Evolutionary conservation across 2,888 invertebrate species (phyloP), one percentile per base, ranked within the genome.

Genomic region (Rhingia campestris): DNA sequence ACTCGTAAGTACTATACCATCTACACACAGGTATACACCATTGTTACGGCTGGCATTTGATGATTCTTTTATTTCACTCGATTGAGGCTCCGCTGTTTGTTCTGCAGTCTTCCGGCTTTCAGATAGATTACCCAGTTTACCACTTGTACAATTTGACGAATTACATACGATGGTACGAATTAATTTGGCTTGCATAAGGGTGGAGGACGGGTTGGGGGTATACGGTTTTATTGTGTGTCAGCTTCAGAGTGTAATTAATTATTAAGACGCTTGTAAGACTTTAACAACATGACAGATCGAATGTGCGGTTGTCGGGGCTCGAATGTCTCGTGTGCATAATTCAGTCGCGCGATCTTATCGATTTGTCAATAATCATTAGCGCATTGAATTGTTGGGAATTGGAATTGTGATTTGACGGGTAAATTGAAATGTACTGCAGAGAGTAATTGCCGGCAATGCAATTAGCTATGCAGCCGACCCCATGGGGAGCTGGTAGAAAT

Each of bases 251-350:
- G 53, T 74, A 63, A 74, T 82, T 74, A 77, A 82, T 82, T 82
- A 82, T 82, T 82, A 69, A 82, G 82, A 77, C 63, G 59, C 43
- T 54, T 76, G 81, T 82, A 41, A 67, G 51, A 56, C 67, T 64
- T 76, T 72, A 76, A 77, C 82, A 69, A 77, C 82, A 82, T 77
- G 82, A 82, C 77, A 77, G 63, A 82, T 77, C 73, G 63, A 82
- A 72, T 72, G 47, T 72, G 35, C 41, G 77, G 45, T 14, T 70
- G 73, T 37, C 33, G 32, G 47, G 54, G 51, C 53, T 59, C 5
- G 45, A 45, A 51, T 12, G 77, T 64, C 22, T 1, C 30, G 77
- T 64, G 64, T 77, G 63, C 63, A 77, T 82, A 77, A 77, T 77
- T 74, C 35, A 77, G 43, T 39, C 43, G 69, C 32, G 43, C 43